These are phyloP conservation scores for Xanthia icteritia DNA, from an alignment of 2,888 invertebrate genomes.

Conservation along the genomic window DNA sequence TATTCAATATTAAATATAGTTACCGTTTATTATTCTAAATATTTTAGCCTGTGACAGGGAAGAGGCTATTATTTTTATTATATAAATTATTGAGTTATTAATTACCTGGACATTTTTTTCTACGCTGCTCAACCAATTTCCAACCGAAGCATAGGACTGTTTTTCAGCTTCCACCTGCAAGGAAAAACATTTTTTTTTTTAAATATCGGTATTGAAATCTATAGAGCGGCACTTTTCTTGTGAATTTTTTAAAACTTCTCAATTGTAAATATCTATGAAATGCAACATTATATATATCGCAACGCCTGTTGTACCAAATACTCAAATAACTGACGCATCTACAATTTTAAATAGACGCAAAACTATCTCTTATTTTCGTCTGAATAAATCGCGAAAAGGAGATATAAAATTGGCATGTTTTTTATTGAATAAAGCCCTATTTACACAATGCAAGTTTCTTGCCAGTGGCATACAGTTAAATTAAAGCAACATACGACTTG, in stretches of 20 bases:
- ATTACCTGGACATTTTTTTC: constrained; percentile 4
- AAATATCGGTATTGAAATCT: not conserved
- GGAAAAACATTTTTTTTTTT: not conserved
- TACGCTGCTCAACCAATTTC: not conserved
- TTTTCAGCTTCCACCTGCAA: constrained; percentile 13
- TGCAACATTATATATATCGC: not conserved
- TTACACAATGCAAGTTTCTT: not conserved
- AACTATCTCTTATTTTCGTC: not conserved
- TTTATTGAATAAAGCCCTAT: not conserved
- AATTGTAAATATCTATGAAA: not conserved
- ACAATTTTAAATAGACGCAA: not conserved
- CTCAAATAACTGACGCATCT: not conserved
- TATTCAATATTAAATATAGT: not conserved
- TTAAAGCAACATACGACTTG: not conserved
- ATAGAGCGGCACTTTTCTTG: not conserved
- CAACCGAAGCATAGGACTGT: not conserved
- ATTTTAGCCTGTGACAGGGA: not conserved
- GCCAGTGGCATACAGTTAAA: not conserved
- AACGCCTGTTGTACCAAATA: not conserved
- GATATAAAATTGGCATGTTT: not conserved
- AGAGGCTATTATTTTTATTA: not conserved
- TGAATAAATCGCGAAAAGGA: not conserved
- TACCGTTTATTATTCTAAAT: not conserved
- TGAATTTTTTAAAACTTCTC: not conserved
- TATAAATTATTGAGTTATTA: not conserved